A percentile compares a stretch with the other conserved stretches of the same genome.
phyloP scores from a whole-genome alignment of 2,113 vertebrate species.

The Eulemur macaco region DNA sequence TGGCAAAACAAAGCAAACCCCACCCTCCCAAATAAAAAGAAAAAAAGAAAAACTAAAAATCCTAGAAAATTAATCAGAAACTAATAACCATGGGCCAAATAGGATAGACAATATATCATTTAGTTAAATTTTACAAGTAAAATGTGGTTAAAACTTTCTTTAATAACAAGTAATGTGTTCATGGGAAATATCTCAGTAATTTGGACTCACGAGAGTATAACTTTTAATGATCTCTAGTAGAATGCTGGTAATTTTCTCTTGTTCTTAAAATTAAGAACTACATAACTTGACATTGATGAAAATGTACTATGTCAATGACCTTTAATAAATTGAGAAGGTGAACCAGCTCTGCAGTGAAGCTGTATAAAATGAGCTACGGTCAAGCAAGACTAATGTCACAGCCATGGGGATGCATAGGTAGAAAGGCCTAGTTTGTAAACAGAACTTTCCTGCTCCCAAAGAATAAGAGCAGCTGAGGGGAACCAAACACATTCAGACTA shows the following conservation, averaged over 20 bases:
- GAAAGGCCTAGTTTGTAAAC: background rate
- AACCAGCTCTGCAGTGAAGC: background rate
- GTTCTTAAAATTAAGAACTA: slow-evolving; percentile 6
- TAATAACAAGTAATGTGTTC: background rate
- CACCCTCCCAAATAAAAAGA: too few relatives aligned
- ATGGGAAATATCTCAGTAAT: slow-evolving; percentile 76
- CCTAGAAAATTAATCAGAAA: background rate
- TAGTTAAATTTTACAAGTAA: slow-evolving; percentile 73
- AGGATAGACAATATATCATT: slow-evolving; percentile 67
- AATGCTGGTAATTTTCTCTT: background rate
- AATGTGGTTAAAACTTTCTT: slow-evolving; percentile 79
- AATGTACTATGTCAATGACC: background rate
- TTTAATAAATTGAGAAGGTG: slow-evolving; percentile 16
- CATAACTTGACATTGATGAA: background rate
- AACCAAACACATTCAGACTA: background rate
- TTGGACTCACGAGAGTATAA: slow-evolving; percentile 56
- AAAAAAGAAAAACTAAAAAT: background rate
- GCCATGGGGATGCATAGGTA: background rate
- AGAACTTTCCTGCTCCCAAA: background rate
- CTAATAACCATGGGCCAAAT: background rate
- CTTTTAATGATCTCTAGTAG: slow-evolving; percentile 63
- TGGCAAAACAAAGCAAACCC: slow-evolving; percentile 16
- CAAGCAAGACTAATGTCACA: background rate
- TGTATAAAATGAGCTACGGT: background rate
- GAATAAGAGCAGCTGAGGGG: background rate